Percentiles rank a stretch among this genome's conserved stretches.
phyloP scores from a whole-genome alignment of 2,888 invertebrate species.

The Notodonta dromedarius region DNA sequence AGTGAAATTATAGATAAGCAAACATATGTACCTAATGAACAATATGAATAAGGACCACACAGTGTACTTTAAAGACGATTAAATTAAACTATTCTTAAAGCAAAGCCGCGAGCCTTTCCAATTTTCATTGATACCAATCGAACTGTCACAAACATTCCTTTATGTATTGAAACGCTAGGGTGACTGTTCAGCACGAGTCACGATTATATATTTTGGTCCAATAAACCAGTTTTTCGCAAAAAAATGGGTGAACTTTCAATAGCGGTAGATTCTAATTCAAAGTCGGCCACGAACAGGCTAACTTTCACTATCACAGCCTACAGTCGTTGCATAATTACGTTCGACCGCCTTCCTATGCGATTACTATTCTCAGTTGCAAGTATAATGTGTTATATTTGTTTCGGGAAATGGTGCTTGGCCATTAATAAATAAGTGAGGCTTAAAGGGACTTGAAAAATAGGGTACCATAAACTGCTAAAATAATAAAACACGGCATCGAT shows the following conservation, averaged over 20 bases:
- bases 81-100: neutral
- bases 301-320: slow-evolving; percentile 53
- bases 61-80: neutral
- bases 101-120: neutral
- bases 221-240: slow-evolving; percentile 36
- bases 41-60: neutral
- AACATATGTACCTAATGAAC: too few relatives aligned
- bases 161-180: neutral
- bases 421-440: slow-evolving; percentile 7
- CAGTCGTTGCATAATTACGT: slow-evolving; percentile 38
- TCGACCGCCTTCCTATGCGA: slow-evolving; percentile 17
- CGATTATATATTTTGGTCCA: slow-evolving; percentile 27
- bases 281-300: slow-evolving; percentile 42
- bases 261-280: slow-evolving; percentile 31
- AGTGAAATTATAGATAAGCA: neutral
- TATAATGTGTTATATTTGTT: neutral
- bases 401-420: slow-evolving; percentile 1
- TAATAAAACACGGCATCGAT: too few relatives aligned
- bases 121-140: neutral
- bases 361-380: slow-evolving; percentile 17
- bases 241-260: slow-evolving; percentile 32
- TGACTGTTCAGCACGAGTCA: slow-evolving; percentile 7
- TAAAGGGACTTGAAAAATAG: slow-evolving; percentile 13
- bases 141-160: too few relatives aligned
- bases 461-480: neutral